Evolutionary conservation across 2,888 invertebrate species (phyloP), one percentile per base, ranked within the genome.

Genomic region (Acronicta psi): DNA sequence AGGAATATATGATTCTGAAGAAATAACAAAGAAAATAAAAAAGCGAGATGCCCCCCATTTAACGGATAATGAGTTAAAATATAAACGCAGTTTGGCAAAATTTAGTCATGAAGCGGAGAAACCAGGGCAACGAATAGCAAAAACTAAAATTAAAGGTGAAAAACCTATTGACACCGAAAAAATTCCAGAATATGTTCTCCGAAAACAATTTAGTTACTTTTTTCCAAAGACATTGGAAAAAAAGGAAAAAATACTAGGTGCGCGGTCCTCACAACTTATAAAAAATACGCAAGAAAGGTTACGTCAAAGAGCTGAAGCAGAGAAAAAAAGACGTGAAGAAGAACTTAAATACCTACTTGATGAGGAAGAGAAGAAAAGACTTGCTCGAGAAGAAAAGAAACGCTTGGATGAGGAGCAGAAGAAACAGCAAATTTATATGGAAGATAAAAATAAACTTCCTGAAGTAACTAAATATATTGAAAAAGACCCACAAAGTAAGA

Each of bases 181-280:
- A 29, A 40, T 2, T 23, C 9, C n/a, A 42, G 45, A 16, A 46
- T 31, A 43, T 0, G 18, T 34, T 18, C 0, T 34, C 8, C 34
- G 59, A 16, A 25, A 41, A 2, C 52, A 64, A 36, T 64, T 87
- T 64, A 79, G 63, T 47, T 90, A 82, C 63, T 69, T 80, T 63
- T 91, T 91, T 74, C 84, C 82, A 17, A 75, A 78, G 64, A 66
- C 56, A 10, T 62, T 17, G 42, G 41, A 34, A 45, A 46, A 57
- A 18, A 46, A 62, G 38, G 63, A 17, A 38, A 17, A 56, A 29
- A 58, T 58, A 54, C 49, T 51, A 6, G 38, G 52, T 43, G 73
- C 78, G 57, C 86, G 80, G 69, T 91, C 91, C 9, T 80, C 84
- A 13, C 85, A 88, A 66, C 73, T 91, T 40, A 84, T 90, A 43